These are phyloP conservation scores for Zonitis immaculata DNA, from an alignment of 2,888 invertebrate species.

Conservation along the genomic window DNA sequence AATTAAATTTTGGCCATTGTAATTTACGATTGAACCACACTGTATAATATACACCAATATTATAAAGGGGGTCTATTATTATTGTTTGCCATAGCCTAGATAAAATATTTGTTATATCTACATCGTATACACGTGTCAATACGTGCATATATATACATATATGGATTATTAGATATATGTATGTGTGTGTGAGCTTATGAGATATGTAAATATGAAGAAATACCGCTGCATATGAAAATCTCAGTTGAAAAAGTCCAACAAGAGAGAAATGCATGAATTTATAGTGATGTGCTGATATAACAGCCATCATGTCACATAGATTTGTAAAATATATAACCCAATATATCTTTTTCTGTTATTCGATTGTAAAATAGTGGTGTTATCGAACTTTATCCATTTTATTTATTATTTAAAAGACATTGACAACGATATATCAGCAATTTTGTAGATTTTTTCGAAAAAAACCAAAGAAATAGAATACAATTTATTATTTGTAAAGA, in stretches of 20 bases:
- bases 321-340: constrained; percentile 28
- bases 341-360: constrained; percentile 18
- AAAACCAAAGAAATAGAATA: no score
- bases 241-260: constrained; percentile 41
- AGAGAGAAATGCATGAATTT: constrained; percentile 37
- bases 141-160: not conserved
- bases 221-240: constrained; percentile 44
- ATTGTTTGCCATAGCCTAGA: not conserved
- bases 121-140: constrained; percentile 34
- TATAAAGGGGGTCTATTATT: not conserved
- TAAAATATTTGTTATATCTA: constrained; percentile 26
- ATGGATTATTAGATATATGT: no score
- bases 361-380: not conserved
- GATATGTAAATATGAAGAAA: constrained; percentile 47
- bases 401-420: constrained; percentile 17
- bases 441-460: no score
- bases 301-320: constrained; percentile 32
- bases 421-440: not conserved
- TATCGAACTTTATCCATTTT: constrained; percentile 21
- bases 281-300: constrained; percentile 37
- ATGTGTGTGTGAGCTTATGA: constrained; percentile 36
- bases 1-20: no score
- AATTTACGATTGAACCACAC: no score
- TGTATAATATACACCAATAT: no score
- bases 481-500: no score